Evolutionary conservation across 1,140 invertebrate species (phyloP).

Genomic region (Brachionus calyciflorus): DNA sequence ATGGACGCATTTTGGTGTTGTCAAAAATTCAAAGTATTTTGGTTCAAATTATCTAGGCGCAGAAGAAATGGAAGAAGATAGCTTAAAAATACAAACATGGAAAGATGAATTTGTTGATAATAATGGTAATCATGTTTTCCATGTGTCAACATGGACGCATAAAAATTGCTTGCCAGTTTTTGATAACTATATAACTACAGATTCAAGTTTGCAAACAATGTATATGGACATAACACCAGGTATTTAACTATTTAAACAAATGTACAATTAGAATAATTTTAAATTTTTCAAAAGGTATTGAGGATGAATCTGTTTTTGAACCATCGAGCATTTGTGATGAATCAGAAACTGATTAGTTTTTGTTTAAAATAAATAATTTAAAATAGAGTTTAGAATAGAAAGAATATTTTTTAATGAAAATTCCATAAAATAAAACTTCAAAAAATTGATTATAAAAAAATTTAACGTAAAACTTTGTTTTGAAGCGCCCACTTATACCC

Average conservation of each 20-base stretch:
- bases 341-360: not conserved
- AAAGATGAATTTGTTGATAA: constrained; percentile 1
- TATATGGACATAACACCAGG: constrained; percentile 35
- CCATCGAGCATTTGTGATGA: not conserved
- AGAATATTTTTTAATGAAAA: no score
- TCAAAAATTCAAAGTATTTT: not conserved
- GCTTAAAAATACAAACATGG: constrained; percentile 4
- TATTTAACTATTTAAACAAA: not conserved
- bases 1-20: constrained; percentile 9
- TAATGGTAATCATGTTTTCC: not conserved
- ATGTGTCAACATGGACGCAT: constrained; percentile 32
- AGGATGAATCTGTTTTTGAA: constrained; percentile 19
- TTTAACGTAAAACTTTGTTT: no score
- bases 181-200: not conserved
- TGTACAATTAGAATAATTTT: not conserved
- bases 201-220: not conserved
- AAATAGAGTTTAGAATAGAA: not conserved
- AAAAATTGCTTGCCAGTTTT: constrained; percentile 22
- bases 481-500: no score
- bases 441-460: no score
- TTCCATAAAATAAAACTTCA: no score
- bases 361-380: not conserved
- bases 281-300: not conserved
- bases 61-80: not conserved
- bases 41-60: constrained; percentile 19